phyloP scores from a whole-genome alignment of 2,888 invertebrate genomes.

The Cremastinae sp. region DNA sequence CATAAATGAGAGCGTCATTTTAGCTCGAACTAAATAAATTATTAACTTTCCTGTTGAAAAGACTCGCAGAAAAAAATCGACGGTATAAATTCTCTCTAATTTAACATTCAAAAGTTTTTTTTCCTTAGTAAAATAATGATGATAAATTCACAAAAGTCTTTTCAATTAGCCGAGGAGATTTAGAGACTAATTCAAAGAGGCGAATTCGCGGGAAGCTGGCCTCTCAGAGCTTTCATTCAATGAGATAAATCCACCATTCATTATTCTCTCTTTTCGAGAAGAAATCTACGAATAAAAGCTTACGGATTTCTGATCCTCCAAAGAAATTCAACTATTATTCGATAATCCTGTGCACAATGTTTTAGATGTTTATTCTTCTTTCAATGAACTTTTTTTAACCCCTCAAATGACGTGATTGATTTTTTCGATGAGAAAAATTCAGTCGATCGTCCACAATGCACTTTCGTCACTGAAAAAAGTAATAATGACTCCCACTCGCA shows the following conservation, averaged over 20 bases:
- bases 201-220: conserved; percentile 47
- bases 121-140: background rate
- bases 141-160: conserved; percentile 14
- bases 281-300: conserved; percentile 38
- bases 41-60: too few species aligned
- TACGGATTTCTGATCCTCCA: conserved; percentile 27
- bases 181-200: conserved; percentile 24
- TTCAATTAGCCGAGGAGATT: conserved; percentile 43
- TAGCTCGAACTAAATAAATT: too few species aligned
- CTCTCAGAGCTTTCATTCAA: conserved; percentile 39
- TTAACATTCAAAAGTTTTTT: too few species aligned
- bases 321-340: conserved; percentile 3
- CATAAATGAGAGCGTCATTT: too few species aligned
- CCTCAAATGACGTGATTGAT: background rate
- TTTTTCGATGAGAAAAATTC: background rate
- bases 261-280: background rate
- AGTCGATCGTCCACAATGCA: conserved; percentile 5
- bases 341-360: conserved; percentile 55
- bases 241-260: too few species aligned
- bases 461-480: too few species aligned
- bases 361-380: background rate
- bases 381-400: conserved; percentile 2
- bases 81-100: too few species aligned
- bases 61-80: too few species aligned
- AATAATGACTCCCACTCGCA: too few species aligned